Evolutionary conservation across 2,888 invertebrate genomes (phyloP), one percentile per base, ranked within the genome.

Genomic region (Eudasyphora cyanicolor): DNA sequence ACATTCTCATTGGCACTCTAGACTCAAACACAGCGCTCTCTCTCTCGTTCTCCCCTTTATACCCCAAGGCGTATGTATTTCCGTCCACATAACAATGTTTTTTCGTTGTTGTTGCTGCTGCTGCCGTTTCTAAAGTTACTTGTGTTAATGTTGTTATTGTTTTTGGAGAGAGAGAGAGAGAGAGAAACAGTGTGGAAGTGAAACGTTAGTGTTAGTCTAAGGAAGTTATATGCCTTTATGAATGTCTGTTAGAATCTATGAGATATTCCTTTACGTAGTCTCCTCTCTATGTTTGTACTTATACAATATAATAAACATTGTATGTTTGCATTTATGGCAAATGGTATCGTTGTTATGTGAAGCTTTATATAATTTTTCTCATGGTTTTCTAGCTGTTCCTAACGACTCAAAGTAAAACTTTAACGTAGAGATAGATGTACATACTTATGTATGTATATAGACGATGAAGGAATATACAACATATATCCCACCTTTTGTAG

Each of bases 401-500:
- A 24, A 10, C 14, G 21, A 8, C 24, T 24, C 29, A 67, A 67
- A 42, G 67, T 38, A 67, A 21, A 24, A 35, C 14, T 67, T 42
- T 38, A 24, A n/a, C 42, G n/a, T n/a, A n/a, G n/a, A n/a, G n/a
- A n/a, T n/a, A n/a, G n/a, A n/a, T n/a, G n/a, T n/a, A n/a, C n/a
- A n/a, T n/a, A n/a, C n/a, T n/a, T n/a, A n/a, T n/a, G n/a, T n/a
- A n/a, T n/a, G n/a, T n/a, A n/a, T n/a, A n/a, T n/a, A n/a, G n/a
- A n/a, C n/a, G n/a, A n/a, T n/a, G n/a, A n/a, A n/a, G n/a, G n/a
- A n/a, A n/a, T n/a, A n/a, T n/a, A n/a, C n/a, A n/a, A 42, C 21
- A 42, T 62, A 17, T 24, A 24, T 67, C 14, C 62, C 76, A 69
- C 49, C 69, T 57, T 67, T 76, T 67, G 49, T 27, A 70, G 54